Evolutionary conservation across 1,140 invertebrate species (phyloP), one percentile per base, ranked within the genome.

Genomic region (Temnothorax curvispinosus): DNA sequence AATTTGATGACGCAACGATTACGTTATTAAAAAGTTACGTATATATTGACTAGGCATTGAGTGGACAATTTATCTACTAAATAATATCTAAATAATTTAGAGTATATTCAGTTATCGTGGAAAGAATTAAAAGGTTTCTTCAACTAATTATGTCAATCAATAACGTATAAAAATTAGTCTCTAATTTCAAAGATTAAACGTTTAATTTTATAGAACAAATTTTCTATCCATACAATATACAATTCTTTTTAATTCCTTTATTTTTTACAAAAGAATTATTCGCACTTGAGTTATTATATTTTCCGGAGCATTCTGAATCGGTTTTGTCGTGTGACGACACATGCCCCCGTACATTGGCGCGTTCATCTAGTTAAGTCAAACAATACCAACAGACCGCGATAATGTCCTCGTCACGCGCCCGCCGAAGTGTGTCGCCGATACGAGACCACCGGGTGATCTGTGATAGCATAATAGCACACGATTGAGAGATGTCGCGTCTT

Each of bases 311-410:
- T 21, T 38, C 32, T 38, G 69, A 32, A 54, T 81, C 85, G 85
- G 54, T 78, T 87, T 74, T 62, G 89, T 65, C 74, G 87, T 69
- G 62, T 62, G 89, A 87, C 77, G 88, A 90, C 88, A 89, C 85
- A 88, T 90, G 88, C 77, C 85, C 74, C 88, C 78, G 76, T 87
- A 87, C 85, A 89, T 78, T 41, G 81, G 67, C 67, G 58, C 88
- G 88, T 65, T 76, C 85, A 88, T 81, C 88, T 90, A 90, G 89
- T 89, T 89, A 90, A 89, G 89, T 90, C 85, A 90, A 90, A 90
- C 89, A 90, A 88, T 85, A 78, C 58, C 67, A 75, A 76, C 85
- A 90, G 85, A 27, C 78, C 72, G 85, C 86, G 89, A 90, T 90
- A 90, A 90, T 86, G 89, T 71, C 41, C 62, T 84, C 62, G 78